Conservation (phyloP, 1,140 invertebrate species). For the Palaemon carinicauda region DNA sequence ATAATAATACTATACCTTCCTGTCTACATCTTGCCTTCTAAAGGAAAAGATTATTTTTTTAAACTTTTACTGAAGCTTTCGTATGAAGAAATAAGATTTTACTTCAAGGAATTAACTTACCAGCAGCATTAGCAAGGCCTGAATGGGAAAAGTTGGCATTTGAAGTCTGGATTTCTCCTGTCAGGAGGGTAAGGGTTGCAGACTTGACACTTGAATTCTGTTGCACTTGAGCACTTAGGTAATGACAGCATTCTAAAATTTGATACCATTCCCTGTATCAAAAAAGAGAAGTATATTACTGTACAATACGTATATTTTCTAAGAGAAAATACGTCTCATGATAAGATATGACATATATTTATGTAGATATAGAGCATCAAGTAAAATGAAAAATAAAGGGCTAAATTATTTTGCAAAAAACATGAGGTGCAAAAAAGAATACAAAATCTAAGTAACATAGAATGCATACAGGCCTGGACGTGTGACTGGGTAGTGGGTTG, state of each 20-base stretch:
- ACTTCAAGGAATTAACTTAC: too few species aligned
- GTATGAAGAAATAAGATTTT: too few species aligned
- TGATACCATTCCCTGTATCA: constrained; percentile 72
- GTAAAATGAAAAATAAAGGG: background rate
- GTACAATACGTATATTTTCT: background rate
- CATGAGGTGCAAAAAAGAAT: background rate
- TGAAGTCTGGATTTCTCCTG: constrained; percentile 66
- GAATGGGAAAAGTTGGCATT: constrained; percentile 66
- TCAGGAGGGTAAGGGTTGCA: constrained; percentile 71
- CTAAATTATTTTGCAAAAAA: background rate
- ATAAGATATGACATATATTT: too few species aligned
- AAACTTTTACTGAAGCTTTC: too few species aligned
- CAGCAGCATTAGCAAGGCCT: constrained; percentile 70
- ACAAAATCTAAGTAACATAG: too few species aligned
- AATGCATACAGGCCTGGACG: too few species aligned
- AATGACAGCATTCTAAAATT: constrained; percentile 77
- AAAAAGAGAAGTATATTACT: constrained; percentile 34
- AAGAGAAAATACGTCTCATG: too few species aligned
- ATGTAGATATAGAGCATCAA: too few species aligned
- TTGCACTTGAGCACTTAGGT: constrained; percentile 71
- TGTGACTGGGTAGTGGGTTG: too few species aligned
- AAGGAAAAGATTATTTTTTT: too few species aligned
- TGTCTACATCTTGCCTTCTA: too few species aligned
- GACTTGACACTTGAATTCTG: constrained; percentile 65
- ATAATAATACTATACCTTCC: too few species aligned